Conservation (phyloP, 2,888 invertebrate species). For the Chirona hameri region DNA sequence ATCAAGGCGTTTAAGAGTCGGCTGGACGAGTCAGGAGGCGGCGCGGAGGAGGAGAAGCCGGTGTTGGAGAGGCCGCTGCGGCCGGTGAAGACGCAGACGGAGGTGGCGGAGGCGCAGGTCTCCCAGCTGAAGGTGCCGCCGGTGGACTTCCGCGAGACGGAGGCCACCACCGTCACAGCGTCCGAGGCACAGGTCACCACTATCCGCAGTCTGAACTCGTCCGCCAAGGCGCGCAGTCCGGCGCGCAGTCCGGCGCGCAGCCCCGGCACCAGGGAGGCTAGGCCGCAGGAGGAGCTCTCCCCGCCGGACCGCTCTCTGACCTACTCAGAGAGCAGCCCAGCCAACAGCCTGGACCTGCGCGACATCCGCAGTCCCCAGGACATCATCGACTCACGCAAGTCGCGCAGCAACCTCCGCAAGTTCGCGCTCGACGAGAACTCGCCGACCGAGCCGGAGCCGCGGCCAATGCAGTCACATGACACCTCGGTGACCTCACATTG, state of each 20-base stretch:
- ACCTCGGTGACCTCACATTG: too few species aligned
- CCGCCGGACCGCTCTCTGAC: conserved; percentile 24
- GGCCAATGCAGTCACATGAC: too few species aligned
- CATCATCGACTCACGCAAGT: conserved; percentile 39
- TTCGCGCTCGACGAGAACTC: conserved; percentile 39
- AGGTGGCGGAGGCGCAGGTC: conserved; percentile 38
- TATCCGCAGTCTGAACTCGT: conserved; percentile 30
- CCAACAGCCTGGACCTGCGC: conserved; percentile 35
- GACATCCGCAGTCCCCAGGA: conserved; percentile 38
- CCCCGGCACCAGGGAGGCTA: neutral
- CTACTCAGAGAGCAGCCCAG: conserved; percentile 27
- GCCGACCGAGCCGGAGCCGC: conserved; percentile 8
- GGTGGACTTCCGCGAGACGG: conserved; percentile 37
- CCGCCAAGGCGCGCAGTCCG: neutral
- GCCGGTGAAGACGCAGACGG: conserved; percentile 34
- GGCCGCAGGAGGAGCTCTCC: conserved; percentile 30
- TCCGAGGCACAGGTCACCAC: conserved; percentile 39
- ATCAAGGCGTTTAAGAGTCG: conserved; percentile 43
- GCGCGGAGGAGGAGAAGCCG: conserved; percentile 30
- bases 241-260: neutral
- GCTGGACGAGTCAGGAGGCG: conserved; percentile 8
- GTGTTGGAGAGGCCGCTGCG: conserved; percentile 34
- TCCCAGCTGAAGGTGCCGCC: conserved; percentile 36
- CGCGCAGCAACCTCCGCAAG: conserved; percentile 38
- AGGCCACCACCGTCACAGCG: conserved; percentile 38